Conservation (phyloP, 2,888 invertebrate genomes). For the Coleophora deauratella region DNA sequence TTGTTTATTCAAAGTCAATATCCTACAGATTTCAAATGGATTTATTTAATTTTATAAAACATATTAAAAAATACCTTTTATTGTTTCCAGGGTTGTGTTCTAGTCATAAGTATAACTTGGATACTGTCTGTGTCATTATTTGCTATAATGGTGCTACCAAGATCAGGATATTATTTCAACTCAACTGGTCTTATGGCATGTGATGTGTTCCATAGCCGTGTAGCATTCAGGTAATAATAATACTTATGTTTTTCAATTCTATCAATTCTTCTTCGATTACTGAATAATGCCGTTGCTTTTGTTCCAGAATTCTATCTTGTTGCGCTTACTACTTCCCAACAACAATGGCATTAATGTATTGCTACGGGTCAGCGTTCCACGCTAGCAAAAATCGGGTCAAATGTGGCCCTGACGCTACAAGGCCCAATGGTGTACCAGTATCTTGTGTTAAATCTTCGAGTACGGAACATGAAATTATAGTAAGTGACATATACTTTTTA, state of each 20-base stretch:
- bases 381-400: constrained; percentile 86
- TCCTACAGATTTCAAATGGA: no score
- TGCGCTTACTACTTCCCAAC: constrained; percentile 93
- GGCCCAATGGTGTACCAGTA: constrained; percentile 52
- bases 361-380: constrained; percentile 92
- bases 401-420: constrained; percentile 48
- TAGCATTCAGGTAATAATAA: constrained; percentile 71
- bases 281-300: constrained; percentile 3
- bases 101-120: constrained; percentile 89
- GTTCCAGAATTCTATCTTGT: constrained; percentile 84
- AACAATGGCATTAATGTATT: constrained; percentile 93
- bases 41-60: no score
- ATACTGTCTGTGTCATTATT: constrained; percentile 88
- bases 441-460: constrained; percentile 51
- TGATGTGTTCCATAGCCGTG: constrained; percentile 89
- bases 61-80: no score
- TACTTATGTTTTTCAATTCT: constrained; percentile 26
- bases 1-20: no score
- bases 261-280: not conserved
- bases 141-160: constrained; percentile 86
- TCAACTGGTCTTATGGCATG: constrained; percentile 89
- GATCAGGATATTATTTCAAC: constrained; percentile 92
- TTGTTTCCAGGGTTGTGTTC: constrained; percentile 84
- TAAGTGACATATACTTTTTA: no score
- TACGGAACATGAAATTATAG: constrained; percentile 45